A percentile compares a stretch with the other conserved stretches of the same genome.
Evolutionary conservation across 1,140 invertebrate genomes (phyloP).

Genomic region (Bombus sylvicola): DNA sequence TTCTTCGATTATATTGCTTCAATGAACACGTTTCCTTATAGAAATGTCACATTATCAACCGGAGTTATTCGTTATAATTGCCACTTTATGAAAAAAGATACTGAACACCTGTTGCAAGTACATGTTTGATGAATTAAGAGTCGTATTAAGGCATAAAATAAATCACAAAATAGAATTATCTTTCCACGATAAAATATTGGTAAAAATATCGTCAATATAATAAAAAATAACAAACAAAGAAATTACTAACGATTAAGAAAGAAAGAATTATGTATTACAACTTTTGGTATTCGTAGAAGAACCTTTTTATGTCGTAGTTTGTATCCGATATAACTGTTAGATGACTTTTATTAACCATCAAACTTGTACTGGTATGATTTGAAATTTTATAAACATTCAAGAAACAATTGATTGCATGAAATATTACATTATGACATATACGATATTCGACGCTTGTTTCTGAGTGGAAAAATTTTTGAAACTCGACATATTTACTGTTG

Average conservation of each 20-base stretch:
- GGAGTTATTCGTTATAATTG: background rate
- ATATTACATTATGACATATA: background rate
- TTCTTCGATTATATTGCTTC: background rate
- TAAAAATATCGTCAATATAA: background rate
- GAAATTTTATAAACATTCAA: background rate
- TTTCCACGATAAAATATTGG: background rate
- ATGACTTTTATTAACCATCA: slow-evolving; percentile 8
- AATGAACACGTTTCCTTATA: background rate
- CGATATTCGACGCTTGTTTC: background rate
- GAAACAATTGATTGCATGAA: background rate
- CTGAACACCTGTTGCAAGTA: slow-evolving; percentile 2
- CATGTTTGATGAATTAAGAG: background rate
- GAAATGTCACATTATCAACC: background rate
- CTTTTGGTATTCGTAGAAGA: background rate
- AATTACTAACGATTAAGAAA: background rate
- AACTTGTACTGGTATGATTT: background rate
- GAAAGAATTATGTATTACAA: background rate
- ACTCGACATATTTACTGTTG: no score
- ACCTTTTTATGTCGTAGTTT: background rate
- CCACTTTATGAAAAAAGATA: background rate
- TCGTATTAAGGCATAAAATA: background rate
- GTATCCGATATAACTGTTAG: background rate
- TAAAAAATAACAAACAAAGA: background rate
- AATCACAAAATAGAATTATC: background rate
- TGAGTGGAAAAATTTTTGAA: background rate